Evolutionary conservation across 2,113 vertebrate genomes (phyloP).

Genomic region (Oenanthe oenanthe): DNA sequence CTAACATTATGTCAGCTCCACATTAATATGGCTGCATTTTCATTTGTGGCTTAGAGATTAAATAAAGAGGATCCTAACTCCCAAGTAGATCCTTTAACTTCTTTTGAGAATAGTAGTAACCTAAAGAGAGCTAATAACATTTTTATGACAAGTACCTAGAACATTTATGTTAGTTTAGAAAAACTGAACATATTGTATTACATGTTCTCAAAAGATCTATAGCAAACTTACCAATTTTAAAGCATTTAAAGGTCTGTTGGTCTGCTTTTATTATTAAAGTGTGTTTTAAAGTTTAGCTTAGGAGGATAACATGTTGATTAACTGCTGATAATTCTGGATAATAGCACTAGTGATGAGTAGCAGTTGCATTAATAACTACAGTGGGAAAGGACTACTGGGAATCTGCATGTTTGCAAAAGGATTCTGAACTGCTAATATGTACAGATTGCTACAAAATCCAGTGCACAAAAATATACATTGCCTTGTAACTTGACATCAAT

Average conservation of each 20-base stretch:
- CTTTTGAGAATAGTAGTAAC: not conserved
- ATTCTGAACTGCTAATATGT: not conserved
- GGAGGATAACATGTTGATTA: not conserved
- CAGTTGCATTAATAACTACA: not conserved
- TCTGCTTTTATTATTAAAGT: not conserved
- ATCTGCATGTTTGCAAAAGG: conserved; percentile 9
- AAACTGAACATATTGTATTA: not conserved
- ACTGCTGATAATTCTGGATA: not conserved
- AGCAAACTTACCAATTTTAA: not conserved
- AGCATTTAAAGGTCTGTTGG: not conserved
- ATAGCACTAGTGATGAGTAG: not conserved
- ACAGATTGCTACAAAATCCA: not conserved
- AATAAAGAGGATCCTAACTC: not conserved
- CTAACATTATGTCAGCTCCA: not conserved
- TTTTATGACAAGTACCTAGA: not conserved
- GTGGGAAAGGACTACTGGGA: not conserved
- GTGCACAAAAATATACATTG: not conserved
- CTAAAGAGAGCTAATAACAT: not conserved
- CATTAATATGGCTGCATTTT: not conserved
- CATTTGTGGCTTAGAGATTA: not conserved
- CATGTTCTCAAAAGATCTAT: not conserved
- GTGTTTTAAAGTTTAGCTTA: not conserved
- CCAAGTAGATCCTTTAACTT: not conserved
- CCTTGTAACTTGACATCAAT: not conserved
- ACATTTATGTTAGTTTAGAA: not conserved